Percentiles rank a stretch among this genome's conserved stretches.
phyloP scores from a whole-genome alignment of 1,140 invertebrate genomes.

The Sitobion miscanthi region DNA sequence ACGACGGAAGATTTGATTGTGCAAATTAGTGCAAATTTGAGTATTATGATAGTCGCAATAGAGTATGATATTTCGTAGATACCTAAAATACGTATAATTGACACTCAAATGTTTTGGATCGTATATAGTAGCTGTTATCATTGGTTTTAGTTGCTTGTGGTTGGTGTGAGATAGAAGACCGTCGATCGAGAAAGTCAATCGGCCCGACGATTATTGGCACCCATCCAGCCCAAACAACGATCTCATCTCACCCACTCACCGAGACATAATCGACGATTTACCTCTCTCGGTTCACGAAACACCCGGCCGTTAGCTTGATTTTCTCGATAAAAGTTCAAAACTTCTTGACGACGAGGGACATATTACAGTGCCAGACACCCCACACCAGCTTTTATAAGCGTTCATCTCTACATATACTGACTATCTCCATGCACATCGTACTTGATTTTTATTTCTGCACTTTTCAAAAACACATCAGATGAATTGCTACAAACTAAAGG shows the following conservation, averaged over 20 bases:
- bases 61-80: not conserved
- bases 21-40: not conserved
- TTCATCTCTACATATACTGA: not conserved
- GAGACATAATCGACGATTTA: not conserved
- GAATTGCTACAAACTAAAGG: not conserved
- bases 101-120: not conserved
- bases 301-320: not conserved
- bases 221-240: not conserved
- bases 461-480: not conserved
- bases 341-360: not conserved
- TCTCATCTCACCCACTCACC: not conserved
- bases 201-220: not conserved
- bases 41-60: not conserved
- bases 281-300: not conserved
- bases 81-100: not conserved
- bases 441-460: not conserved
- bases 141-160: not conserved
- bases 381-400: not conserved
- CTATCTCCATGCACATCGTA: not conserved
- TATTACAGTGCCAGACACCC: not conserved
- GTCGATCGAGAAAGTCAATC: not conserved
- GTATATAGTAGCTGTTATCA: not conserved
- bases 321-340: not conserved
- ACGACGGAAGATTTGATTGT: not conserved
- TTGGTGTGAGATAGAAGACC: not conserved